Base-by-base conservation (phyloP, 2,888 invertebrate species). In the Mesorhabditis spiculigera region DNA sequence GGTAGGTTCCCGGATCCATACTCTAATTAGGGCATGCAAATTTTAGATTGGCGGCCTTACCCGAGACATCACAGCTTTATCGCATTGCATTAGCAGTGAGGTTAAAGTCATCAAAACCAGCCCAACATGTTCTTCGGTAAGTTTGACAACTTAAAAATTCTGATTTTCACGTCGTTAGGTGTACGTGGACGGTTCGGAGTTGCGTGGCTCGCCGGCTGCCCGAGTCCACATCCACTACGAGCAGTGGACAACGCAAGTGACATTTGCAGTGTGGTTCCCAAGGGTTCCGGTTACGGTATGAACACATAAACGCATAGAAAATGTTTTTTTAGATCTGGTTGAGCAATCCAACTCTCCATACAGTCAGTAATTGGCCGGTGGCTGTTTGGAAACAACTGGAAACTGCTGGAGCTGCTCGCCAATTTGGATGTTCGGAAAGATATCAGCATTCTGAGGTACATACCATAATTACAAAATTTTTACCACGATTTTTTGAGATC, bases 231-330 rank as follows among this genome's bases (percentile, higher is more conserved):
- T 82, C 8, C 80, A 82, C 58, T 80, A 73, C 71, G 72, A 78
- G 41, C 62, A 71, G 41, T 75, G 76, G 73, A 78, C 76, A 8
- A 77, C 81, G 43, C 74, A 72, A 41, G 74, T 77, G 67, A 68
- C 75, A 16, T 84, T 83, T 72, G 76, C 75, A n/a, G 82, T 83
- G 10, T 83, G 83, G 83, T 84, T 75, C 69, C 83, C 83, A n/a
- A 75, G 74, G 65, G 71, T 84, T 5, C 83, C 83, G 4, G 68
- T 83, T 42, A 81, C 70, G 45, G 76, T 76, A 43, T 43, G 45
- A 65, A 43, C 13, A 58, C 13, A 45, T 42, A 65, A 41, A 16
- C n/a, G 4, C 4, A 67, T 67, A 16, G 5, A 8, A 4, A 67
- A 58, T 43, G 45, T 50, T 58, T n/a, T 65, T 73, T 61, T 63